Base-by-base conservation (phyloP, 2,113 vertebrate species). In the Oreotrochilus melanogaster region DNA sequence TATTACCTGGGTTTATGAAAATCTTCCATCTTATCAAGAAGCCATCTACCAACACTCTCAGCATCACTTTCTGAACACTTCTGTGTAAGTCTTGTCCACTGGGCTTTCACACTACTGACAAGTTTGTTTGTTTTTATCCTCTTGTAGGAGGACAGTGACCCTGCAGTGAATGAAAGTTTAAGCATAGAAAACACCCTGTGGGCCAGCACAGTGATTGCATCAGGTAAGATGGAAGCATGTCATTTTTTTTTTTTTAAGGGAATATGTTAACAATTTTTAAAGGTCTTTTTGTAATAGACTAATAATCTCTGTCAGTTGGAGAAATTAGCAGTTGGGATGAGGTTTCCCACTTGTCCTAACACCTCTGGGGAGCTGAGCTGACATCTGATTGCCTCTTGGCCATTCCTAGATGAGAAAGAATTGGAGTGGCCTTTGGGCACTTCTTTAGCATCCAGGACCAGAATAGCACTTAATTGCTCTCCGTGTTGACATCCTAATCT, bases 181-280 rank as follows among this genome's bases (percentile, higher is more conserved):
- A 99, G 99, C 96, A 99, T 99, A 17, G 99, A 99, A 96, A 99
- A 99, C 97, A 99, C 99, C 0, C 98, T 99, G 13, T 99, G 99
- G 99, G 99, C 99, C 33, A 99, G 99, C 98, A 99, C 99, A 0
- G 99, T 99, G 60, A 98, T 99, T 11, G 99, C 99, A 35, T 99
- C 99, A 85, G 99, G 99, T 99, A 98, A 96, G 97, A 60, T 39
- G 31, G 66, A 74, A 69, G 27, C 75, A 43, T 2, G 3, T n/a
- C 4, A 53, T 28, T 4, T 50, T 24, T 9, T 39, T 71, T 74
- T 83, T 82, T 93, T 70, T 35, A 48, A 76, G 91, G 89, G 93
- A 95, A 85, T 95, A 91, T 98, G 98, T 96, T 97, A 98, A 71
- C 98, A 97, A 97, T 98, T 98, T 97, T 94, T 86, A 66, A 94